phyloP scores from a whole-genome alignment of 2,888 invertebrate species.

The Danaus chrysippus region DNA sequence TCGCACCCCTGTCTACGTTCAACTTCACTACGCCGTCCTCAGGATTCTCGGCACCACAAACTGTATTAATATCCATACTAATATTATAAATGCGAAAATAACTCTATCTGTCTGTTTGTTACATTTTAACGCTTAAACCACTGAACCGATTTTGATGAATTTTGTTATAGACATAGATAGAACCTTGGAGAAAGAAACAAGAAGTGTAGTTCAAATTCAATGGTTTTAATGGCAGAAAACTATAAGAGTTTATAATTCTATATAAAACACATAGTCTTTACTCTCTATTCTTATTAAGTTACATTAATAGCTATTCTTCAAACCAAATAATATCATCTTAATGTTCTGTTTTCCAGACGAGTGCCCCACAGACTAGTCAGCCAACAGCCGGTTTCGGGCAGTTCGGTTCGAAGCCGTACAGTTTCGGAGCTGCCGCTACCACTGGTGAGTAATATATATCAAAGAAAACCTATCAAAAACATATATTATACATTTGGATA shows the following conservation, averaged over 20 bases:
- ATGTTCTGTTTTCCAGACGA: slow-evolving; percentile 16
- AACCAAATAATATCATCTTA: no score
- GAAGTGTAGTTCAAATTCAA: no score
- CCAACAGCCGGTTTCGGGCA: slow-evolving; percentile 32
- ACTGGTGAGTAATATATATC: slow-evolving; percentile 24
- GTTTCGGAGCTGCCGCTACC: slow-evolving; percentile 38
- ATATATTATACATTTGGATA: not conserved
- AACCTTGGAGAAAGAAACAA: no score
- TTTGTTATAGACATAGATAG: no score
- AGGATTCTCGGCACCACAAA: slow-evolving; percentile 53
- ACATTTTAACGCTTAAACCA: no score
- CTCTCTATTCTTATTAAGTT: no score
- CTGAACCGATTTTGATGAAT: no score
- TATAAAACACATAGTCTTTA: no score
- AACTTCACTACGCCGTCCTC: slow-evolving; percentile 56
- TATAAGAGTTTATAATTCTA: no score
- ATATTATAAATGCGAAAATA: not conserved
- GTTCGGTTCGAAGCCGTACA: slow-evolving; percentile 36
- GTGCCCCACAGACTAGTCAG: slow-evolving; percentile 40
- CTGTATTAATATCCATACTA: slow-evolving; percentile 40
- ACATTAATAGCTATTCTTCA: no score
- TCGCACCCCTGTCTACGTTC: slow-evolving; percentile 48
- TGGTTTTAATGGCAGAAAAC: no score
- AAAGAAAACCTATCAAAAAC: not conserved
- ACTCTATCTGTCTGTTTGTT: no score